Evolutionary conservation across 2,888 invertebrate genomes (phyloP).

Genomic region (Lithophane leautieri): DNA sequence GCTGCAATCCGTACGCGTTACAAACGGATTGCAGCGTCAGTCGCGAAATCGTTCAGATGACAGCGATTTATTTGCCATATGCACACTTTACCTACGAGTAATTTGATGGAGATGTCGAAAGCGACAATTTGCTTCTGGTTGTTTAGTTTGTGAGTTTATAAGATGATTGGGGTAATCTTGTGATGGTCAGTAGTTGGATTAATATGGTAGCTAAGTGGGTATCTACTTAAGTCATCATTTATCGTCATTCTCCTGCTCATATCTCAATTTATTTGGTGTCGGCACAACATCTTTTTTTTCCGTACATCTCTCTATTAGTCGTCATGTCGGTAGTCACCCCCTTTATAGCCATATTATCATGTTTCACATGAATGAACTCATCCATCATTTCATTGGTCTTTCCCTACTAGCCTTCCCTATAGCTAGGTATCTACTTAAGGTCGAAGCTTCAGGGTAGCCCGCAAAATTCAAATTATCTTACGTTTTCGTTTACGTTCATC

Average conservation of each 20-base stretch:
- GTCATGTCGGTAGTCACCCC: neutral
- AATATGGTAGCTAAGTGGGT: neutral
- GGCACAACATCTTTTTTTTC: no score
- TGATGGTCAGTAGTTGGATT: slow-evolving; percentile 5
- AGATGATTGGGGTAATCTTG: slow-evolving; percentile 44
- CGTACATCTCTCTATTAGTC: neutral
- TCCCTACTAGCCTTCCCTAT: no score
- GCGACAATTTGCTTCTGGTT: slow-evolving; percentile 48
- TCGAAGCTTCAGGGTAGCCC: no score
- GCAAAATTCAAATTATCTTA: no score
- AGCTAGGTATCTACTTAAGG: no score
- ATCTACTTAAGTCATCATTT: no score
- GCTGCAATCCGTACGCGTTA: slow-evolving; percentile 75
- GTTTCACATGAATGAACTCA: no score
- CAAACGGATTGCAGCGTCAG: no score
- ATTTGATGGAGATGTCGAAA: slow-evolving; percentile 69
- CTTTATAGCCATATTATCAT: neutral
- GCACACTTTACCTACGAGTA: slow-evolving; percentile 72
- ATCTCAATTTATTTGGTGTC: no score
- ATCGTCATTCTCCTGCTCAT: no score
- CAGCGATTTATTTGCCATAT: slow-evolving; percentile 84
- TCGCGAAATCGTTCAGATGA: slow-evolving; percentile 72
- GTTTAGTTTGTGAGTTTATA: slow-evolving; percentile 26
- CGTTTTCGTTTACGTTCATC: no score
- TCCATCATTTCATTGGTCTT: no score